Percentiles rank a stretch among this genome's conserved stretches.
Conservation (phyloP, 2,888 invertebrate species). For the Troides aeacus region DNA sequence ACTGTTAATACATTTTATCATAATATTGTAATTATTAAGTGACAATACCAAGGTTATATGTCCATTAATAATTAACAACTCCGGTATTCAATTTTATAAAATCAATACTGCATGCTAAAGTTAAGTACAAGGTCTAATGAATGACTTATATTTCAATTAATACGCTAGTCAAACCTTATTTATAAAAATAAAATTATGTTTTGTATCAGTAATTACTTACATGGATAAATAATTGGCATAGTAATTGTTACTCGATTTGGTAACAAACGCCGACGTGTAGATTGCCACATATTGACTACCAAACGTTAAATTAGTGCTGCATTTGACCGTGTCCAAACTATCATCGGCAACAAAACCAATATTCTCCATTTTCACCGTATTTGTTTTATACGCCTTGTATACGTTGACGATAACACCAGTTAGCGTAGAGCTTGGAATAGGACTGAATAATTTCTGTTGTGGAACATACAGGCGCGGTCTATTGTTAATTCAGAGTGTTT, state of each 20-base stretch:
- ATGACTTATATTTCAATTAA: too few relatives aligned
- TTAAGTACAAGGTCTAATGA: too few relatives aligned
- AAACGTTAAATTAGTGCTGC: conserved; percentile 11
- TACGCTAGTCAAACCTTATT: too few relatives aligned
- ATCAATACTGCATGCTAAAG: too few relatives aligned
- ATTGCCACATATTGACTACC: conserved; percentile 12
- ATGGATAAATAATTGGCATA: background rate
- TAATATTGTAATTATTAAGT: too few relatives aligned
- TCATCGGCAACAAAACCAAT: conserved; percentile 59
- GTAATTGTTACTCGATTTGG: background rate
- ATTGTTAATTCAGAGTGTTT: conserved; percentile 50
- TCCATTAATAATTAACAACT: too few relatives aligned
- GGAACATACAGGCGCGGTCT: conserved; percentile 39
- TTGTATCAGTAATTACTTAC: background rate
- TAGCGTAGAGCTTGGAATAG: conserved; percentile 31
- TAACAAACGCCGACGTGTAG: conserved; percentile 12
- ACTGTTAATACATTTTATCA: too few relatives aligned
- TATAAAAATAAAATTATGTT: background rate
- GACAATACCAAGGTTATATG: too few relatives aligned
- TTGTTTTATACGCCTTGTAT: background rate
- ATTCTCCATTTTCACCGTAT: conserved; percentile 54
- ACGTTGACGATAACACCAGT: conserved; percentile 19
- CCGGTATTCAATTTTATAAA: too few relatives aligned
- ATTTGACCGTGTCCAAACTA: conserved; percentile 39
- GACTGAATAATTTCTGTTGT: conserved; percentile 39